Base-by-base conservation (phyloP, 1,140 invertebrate genomes). In the Spodoptera litura region DNA sequence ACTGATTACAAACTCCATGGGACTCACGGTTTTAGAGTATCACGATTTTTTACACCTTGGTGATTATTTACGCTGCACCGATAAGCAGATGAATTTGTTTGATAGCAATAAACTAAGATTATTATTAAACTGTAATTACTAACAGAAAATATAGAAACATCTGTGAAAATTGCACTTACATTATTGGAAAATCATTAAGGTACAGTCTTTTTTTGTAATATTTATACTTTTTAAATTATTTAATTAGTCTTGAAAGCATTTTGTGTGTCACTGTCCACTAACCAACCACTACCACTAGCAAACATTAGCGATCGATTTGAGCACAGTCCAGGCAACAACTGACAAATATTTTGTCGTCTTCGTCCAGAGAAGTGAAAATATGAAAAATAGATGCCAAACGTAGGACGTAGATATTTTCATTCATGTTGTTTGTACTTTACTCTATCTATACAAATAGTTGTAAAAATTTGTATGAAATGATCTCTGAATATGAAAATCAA, bases 371-470 rank as follows among this genome's bases (percentile, higher is more conserved):
- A 6, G 5, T 59, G 4, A 58, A 62, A 62, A 44, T 62, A 62
- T 62, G 59, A 62, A 62, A 62, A 38, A 62, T 38, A 15, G 13
- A 44, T 64, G 61, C 61, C 61, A 64, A 64, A 64, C 61, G 61
- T 64, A 64, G 61, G 61, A 64, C n/a, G 38, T 6, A 44, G 61
- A 56, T 35, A 15, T 64, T 35, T 64, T 64, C 61, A 64, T 64
- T 64, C 61, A 64, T 49, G 61, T 20, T 64, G 35, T 64, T 64
- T 44, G 15, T 44, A 64, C n/a, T 49, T 64, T 11, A 15, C n/a
- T 25, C 35, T 35, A 1, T 20, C 15, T 64, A 44, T 20, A 49
- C 38, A 8, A 44, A 44, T 44, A 44, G 38, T 8, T 6, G 4
- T 8, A 9, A 44, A 10, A 5, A 0, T 44, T 44, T 44, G 38